These are phyloP conservation scores for Hipparchia sbordonii DNA, from an alignment of 2,888 invertebrate species.

Conservation along the genomic window DNA sequence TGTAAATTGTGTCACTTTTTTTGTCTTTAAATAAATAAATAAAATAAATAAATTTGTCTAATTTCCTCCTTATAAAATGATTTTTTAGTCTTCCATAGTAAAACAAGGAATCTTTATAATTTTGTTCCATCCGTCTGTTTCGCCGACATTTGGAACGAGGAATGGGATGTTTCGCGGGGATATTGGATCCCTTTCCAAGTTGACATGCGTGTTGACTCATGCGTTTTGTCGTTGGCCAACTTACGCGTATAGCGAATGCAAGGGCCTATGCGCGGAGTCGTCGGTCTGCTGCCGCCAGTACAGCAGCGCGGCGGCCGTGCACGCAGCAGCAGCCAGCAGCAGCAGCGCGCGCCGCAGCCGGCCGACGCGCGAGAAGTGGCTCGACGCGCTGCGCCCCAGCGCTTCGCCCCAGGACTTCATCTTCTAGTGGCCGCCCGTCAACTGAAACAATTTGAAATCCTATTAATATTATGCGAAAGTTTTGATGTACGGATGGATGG, in stretches of 20 bases:
- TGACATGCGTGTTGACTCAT: too few species aligned
- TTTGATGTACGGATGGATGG: too few species aligned
- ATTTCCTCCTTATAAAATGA: not conserved
- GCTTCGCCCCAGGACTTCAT: slow-evolving; percentile 72
- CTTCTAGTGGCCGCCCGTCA: slow-evolving; percentile 44
- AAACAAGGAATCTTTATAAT: too few species aligned
- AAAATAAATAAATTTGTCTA: too few species aligned
- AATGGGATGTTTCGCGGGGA: too few species aligned
- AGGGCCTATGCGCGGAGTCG: slow-evolving; percentile 62
- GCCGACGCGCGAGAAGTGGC: slow-evolving; percentile 79
- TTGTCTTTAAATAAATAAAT: too few species aligned
- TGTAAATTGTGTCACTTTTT: too few species aligned
- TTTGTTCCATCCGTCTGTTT: too few species aligned
- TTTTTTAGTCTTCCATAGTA: too few species aligned
- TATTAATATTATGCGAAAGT: too few species aligned
- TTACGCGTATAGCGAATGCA: slow-evolving; percentile 63
- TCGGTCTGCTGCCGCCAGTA: slow-evolving; percentile 84
- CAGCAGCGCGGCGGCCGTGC: slow-evolving; percentile 81
- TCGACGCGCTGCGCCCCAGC: slow-evolving; percentile 72
- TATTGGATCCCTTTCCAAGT: too few species aligned
- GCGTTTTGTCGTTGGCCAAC: slow-evolving; percentile 37
- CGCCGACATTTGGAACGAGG: too few species aligned
- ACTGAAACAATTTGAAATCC: slow-evolving; percentile 46
- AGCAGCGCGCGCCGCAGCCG: slow-evolving; percentile 81
- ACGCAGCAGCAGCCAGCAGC: slow-evolving; percentile 80